These are phyloP conservation scores for Ectropis grisescens DNA, from an alignment of 1,140 invertebrate species.

Conservation along the genomic window DNA sequence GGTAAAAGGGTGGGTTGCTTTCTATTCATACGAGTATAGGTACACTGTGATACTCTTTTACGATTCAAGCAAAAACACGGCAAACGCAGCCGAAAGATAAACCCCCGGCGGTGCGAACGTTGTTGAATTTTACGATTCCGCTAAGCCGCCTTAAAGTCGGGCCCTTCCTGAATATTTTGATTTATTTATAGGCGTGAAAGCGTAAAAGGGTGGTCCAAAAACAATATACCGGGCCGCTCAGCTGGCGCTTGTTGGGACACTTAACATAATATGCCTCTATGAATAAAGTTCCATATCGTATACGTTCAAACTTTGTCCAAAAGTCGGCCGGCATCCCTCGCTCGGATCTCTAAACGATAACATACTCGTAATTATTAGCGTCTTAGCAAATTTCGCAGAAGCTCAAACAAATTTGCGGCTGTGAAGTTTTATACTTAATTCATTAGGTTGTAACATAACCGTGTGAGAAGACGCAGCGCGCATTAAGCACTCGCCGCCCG, in stretches of 20 bases:
- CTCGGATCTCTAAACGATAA: too few species aligned
- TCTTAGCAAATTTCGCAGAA: slow-evolving; percentile 19
- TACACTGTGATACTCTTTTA: slow-evolving; percentile 56
- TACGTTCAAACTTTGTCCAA: background rate
- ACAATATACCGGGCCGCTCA: slow-evolving; percentile 54
- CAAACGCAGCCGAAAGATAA: slow-evolving; percentile 51
- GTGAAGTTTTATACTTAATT: slow-evolving; percentile 50
- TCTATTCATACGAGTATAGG: slow-evolving; percentile 35
- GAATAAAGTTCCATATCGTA: slow-evolving; percentile 15
- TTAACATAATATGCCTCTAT: slow-evolving; percentile 23
- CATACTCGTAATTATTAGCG: slow-evolving; percentile 6
- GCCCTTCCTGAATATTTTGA: slow-evolving; percentile 68
- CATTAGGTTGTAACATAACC: slow-evolving; percentile 53
- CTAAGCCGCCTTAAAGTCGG: slow-evolving; percentile 67
- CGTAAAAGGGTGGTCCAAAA: slow-evolving; percentile 58
- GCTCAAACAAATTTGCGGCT: slow-evolving; percentile 39
- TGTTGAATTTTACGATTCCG: slow-evolving; percentile 68
- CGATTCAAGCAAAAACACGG: slow-evolving; percentile 55
- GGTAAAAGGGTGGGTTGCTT: slow-evolving; percentile 47
- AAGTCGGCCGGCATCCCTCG: too few species aligned
- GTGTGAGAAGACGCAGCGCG: slow-evolving; percentile 49
- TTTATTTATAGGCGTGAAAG: slow-evolving; percentile 66
- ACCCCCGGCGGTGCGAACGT: slow-evolving; percentile 49
- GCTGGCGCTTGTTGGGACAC: slow-evolving; percentile 25
- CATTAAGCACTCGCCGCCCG: slow-evolving; percentile 53